These are phyloP conservation scores for Cossypha dichroa DNA, from an alignment of 2,797 vertebrate species.

Conservation along the genomic window DNA sequence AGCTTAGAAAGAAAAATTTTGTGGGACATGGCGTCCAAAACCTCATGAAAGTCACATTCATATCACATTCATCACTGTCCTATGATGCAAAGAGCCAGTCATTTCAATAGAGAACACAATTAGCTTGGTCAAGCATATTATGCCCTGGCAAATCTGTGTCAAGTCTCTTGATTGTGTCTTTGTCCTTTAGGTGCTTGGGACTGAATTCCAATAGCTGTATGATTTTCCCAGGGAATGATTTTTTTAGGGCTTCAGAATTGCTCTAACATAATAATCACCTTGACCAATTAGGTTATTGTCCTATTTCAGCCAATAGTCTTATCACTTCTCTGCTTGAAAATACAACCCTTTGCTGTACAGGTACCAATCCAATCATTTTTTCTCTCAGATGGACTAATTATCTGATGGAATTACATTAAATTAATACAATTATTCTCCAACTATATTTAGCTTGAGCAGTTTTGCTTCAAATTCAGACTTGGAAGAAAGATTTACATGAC, in stretches of 20 bases:
- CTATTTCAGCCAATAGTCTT: neutral
- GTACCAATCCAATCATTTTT: neutral
- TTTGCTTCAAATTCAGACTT: neutral
- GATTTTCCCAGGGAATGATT: neutral
- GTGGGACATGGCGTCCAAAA: neutral
- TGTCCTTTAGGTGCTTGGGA: neutral
- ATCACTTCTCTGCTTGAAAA: neutral
- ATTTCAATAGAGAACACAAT: neutral
- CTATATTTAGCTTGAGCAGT: neutral
- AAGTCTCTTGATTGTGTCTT: neutral
- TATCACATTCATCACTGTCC: neutral
- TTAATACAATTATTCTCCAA: neutral
- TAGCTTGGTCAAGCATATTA: neutral
- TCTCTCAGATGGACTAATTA: neutral
- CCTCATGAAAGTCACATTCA: neutral
- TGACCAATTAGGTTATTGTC: neutral
- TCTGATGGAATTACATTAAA: neutral
- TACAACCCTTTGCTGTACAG: neutral
- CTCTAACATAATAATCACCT: neutral
- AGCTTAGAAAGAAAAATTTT: neutral
- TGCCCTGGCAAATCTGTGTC: neutral
- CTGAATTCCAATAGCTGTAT: neutral
- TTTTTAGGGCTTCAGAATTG: neutral
- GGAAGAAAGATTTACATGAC: neutral
- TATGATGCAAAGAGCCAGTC: neutral